Conservation (phyloP, 2,797 vertebrate species). For the Pempheris klunzingeri region DNA sequence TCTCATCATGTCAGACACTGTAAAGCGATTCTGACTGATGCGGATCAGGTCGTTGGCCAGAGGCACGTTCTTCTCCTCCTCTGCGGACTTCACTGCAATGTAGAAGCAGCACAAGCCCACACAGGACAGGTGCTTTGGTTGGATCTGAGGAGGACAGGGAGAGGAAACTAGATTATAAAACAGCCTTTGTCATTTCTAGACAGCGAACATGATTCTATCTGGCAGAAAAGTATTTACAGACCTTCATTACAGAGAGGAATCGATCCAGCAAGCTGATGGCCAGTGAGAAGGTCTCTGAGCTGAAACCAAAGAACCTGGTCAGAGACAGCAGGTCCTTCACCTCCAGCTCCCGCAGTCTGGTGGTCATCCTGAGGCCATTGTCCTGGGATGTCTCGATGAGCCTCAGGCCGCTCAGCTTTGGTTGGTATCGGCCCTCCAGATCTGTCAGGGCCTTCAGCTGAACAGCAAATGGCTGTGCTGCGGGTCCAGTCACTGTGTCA, state of each 20-base stretch:
- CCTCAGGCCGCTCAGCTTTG: constrained; percentile 91
- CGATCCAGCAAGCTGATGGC: constrained; percentile 94
- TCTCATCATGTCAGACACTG: constrained; percentile 95
- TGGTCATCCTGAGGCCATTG: constrained; percentile 94
- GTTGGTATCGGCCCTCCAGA: constrained; percentile 90
- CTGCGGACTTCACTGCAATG: constrained; percentile 91
- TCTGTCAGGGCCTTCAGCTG: constrained; percentile 90
- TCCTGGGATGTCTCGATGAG: constrained; percentile 92
- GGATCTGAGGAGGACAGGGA: constrained; percentile 86
- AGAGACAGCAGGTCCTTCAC: constrained; percentile 96
- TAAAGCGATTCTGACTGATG: constrained; percentile 96
- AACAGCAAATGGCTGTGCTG: constrained; percentile 82
- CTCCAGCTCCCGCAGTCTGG: constrained; percentile 91
- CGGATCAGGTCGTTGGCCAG: constrained; percentile 93
- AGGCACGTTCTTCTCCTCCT: constrained; percentile 96
- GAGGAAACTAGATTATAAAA: background rate
- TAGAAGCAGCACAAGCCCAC: constrained; percentile 97
- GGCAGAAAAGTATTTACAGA: constrained; percentile 60
- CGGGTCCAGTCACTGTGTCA: constrained; percentile 83
- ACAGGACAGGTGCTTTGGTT: constrained; percentile 95
- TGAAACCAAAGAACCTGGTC: constrained; percentile 95
- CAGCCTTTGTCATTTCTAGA: background rate
- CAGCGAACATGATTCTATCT: background rate
- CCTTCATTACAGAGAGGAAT: constrained; percentile 97
- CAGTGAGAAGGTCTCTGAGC: constrained; percentile 92